Evolutionary conservation across 2,888 invertebrate species (phyloP).

Genomic region (Cerceris rybyensis): DNA sequence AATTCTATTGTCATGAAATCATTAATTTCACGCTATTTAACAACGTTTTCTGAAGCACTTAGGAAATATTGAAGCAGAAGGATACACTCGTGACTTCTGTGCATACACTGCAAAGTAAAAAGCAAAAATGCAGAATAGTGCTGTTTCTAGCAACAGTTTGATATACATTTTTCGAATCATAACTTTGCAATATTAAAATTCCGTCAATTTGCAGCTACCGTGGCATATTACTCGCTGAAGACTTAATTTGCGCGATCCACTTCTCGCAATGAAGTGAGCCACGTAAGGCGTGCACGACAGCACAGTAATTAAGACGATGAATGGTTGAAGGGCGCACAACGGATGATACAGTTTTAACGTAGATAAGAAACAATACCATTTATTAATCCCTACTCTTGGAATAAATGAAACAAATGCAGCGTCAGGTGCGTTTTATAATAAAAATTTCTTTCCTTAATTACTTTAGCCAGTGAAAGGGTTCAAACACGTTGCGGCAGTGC

Average conservation of each 20-base stretch:
- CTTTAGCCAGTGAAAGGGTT: too few relatives aligned
- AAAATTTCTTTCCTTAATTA: too few relatives aligned
- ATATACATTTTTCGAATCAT: slow-evolving; percentile 40
- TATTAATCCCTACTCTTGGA: slow-evolving; percentile 51
- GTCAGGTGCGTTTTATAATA: slow-evolving; percentile 21
- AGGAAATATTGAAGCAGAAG: too few relatives aligned
- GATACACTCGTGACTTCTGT: too few relatives aligned
- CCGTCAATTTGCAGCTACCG: slow-evolving; percentile 56
- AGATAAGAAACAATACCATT: slow-evolving; percentile 54
- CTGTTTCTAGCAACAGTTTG: too few relatives aligned
- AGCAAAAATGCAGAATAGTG: too few relatives aligned
- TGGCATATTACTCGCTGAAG: slow-evolving; percentile 58
- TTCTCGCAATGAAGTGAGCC: slow-evolving; percentile 59
- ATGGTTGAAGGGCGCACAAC: slow-evolving; percentile 52
- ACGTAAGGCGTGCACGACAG: slow-evolving; percentile 65
- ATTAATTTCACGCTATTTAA: too few relatives aligned
- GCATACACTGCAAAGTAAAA: too few relatives aligned
- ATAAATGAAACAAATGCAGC: slow-evolving; percentile 36
- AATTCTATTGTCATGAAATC: too few relatives aligned
- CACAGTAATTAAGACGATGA: slow-evolving; percentile 68
- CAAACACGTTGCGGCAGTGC: too few relatives aligned
- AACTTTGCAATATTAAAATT: slow-evolving; percentile 51
- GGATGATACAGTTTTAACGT: slow-evolving; percentile 54
- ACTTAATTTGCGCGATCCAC: slow-evolving; percentile 64
- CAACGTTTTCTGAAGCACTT: too few relatives aligned